phyloP scores from a whole-genome alignment of 1,140 invertebrate genomes.

The Zaprionus capensis region DNA sequence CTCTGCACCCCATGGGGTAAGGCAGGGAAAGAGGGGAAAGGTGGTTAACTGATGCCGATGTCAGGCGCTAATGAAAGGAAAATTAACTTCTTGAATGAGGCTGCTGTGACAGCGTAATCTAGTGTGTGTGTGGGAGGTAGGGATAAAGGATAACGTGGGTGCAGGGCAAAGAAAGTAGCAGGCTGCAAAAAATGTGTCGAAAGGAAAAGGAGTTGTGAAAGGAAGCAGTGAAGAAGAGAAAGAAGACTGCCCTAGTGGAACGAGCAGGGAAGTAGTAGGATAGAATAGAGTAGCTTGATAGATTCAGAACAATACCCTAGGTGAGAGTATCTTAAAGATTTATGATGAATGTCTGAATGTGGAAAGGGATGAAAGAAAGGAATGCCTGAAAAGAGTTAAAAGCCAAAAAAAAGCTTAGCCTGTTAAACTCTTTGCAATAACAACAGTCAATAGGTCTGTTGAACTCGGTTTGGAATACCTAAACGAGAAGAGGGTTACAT shows the following conservation, averaged over 20 bases:
- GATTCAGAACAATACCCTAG: background rate
- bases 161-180: background rate
- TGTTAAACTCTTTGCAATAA: too few relatives aligned
- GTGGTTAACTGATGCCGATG: conserved; percentile 59
- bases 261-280: background rate
- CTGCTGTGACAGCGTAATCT: conserved; percentile 37
- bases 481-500: too few relatives aligned
- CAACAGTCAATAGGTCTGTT: too few relatives aligned
- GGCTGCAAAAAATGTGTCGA: background rate
- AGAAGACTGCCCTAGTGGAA: background rate
- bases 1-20: background rate
- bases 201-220: background rate
- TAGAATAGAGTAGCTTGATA: background rate
- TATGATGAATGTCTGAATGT: background rate
- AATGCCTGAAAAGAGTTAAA: background rate
- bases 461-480: too few relatives aligned
- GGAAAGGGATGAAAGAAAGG: background rate
- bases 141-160: conserved; percentile 7
- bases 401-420: too few relatives aligned
- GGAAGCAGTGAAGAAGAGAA: background rate
- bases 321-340: background rate
- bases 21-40: background rate
- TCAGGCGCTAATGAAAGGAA: conserved; percentile 72
- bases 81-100: conserved; percentile 60
- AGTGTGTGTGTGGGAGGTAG: background rate